These are phyloP conservation scores for Yponomeuta malinellus DNA, from an alignment of 2,888 invertebrate genomes.

Conservation along the genomic window DNA sequence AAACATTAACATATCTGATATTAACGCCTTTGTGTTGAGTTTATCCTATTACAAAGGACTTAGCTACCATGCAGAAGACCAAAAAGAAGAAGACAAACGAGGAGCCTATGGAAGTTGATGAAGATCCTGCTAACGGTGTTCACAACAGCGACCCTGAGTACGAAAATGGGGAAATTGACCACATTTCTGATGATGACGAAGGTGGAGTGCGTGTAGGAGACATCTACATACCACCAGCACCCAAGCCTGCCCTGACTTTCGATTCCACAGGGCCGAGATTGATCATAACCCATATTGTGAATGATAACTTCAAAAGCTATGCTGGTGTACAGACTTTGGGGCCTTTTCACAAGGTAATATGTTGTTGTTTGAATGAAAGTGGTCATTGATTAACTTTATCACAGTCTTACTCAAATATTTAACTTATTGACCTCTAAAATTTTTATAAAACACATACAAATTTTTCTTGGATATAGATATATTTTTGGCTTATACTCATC, in stretches of 20 bases:
- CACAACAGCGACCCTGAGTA: conserved; percentile 16
- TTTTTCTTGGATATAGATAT: too few species aligned
- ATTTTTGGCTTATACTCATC: too few species aligned
- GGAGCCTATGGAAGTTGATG: conserved; percentile 62
- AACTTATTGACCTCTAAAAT: too few species aligned
- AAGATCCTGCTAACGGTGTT: conserved; percentile 29
- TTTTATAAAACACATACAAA: too few species aligned
- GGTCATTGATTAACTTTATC: neutral
- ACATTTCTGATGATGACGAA: conserved; percentile 76
- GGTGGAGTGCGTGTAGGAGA: conserved; percentile 85
- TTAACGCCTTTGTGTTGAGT: neutral
- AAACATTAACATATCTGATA: neutral
- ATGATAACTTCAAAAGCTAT: conserved; percentile 98
- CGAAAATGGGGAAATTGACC: conserved; percentile 49
- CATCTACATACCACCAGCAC: conserved; percentile 89
- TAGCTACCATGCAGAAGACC: conserved; percentile 37
- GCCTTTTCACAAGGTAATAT: conserved; percentile 93
- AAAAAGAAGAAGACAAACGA: conserved; percentile 44
- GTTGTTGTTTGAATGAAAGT: neutral
- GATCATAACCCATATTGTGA: conserved; percentile 93
- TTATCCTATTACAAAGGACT: neutral
- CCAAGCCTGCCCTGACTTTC: conserved; percentile 81
- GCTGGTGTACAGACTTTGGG: conserved; percentile 89
- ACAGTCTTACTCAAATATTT: neutral
- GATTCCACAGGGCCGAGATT: conserved; percentile 88